Conservation (phyloP, 2,797 vertebrate species). For the Gadopsis marmoratus region DNA sequence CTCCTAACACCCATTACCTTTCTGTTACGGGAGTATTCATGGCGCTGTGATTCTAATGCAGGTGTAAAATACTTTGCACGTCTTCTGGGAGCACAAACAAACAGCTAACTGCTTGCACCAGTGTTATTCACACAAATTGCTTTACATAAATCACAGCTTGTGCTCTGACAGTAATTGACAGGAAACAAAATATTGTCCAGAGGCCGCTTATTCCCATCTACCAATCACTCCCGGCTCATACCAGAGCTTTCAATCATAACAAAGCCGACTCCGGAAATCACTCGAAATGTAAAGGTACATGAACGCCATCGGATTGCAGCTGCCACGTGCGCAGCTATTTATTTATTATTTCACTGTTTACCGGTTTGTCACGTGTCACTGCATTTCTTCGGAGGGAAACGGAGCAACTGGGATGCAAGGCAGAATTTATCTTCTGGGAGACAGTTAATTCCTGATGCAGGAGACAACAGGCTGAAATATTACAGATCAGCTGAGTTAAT, state of each 20-base stretch:
- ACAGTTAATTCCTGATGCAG: conserved; percentile 56
- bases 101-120: conserved; percentile 66
- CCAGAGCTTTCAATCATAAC: conserved; percentile 55
- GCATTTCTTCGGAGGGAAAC: conserved; percentile 45
- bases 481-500: conserved; percentile 63
- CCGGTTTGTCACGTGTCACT: conserved; percentile 53
- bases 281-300: conserved; percentile 19
- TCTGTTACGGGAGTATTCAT: conserved; percentile 50
- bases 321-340: conserved; percentile 11
- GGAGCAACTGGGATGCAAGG: conserved; percentile 31
- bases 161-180: conserved; percentile 79
- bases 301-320: conserved; percentile 26
- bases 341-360: conserved; percentile 31
- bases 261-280: conserved; percentile 22
- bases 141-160: conserved; percentile 80
- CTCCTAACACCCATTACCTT: conserved; percentile 60
- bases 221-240: conserved; percentile 51
- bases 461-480: conserved; percentile 68
- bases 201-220: conserved; percentile 52
- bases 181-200: conserved; percentile 73
- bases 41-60: conserved; percentile 33
- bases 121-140: conserved; percentile 78
- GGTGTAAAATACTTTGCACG: conserved; percentile 72
- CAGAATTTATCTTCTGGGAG: conserved; percentile 52
- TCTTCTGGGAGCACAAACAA: conserved; percentile 76